Conservation (phyloP, 2,113 vertebrate genomes). For the Muscicapa adusta region DNA sequence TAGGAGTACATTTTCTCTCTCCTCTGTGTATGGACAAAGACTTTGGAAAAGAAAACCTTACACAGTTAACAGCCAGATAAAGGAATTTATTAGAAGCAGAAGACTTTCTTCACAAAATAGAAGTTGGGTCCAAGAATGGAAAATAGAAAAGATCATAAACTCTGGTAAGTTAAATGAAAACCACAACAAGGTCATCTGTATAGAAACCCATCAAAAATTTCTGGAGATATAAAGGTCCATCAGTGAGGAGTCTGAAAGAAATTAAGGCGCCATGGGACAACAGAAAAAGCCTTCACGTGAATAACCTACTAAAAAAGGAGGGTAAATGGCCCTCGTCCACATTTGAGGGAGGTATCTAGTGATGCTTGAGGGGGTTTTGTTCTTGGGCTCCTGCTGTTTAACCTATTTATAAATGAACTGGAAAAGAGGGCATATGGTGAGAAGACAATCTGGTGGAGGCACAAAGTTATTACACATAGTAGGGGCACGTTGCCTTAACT, state of each 20-base stretch:
- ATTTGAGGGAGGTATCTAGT: background rate
- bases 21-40: background rate
- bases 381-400: background rate
- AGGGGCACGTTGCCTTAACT: background rate
- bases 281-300: background rate
- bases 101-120: constrained; percentile 2
- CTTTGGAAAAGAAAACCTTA: constrained; percentile 6
- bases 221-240: background rate
- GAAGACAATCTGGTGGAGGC: background rate
- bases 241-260: background rate
- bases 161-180: constrained; percentile 1
- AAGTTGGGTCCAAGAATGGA: background rate
- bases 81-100: constrained; percentile 42
- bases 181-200: background rate
- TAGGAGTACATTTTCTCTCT: background rate
- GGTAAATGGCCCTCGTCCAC: background rate
- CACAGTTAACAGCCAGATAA: constrained; percentile 1
- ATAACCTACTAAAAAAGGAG: background rate
- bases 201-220: background rate
- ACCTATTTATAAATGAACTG: background rate
- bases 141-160: constrained; percentile 1
- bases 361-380: background rate
- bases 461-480: background rate
- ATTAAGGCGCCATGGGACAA: background rate
- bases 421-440: background rate